Conservation (phyloP, 2,113 vertebrate genomes). For the Crotalus horridus region DNA sequence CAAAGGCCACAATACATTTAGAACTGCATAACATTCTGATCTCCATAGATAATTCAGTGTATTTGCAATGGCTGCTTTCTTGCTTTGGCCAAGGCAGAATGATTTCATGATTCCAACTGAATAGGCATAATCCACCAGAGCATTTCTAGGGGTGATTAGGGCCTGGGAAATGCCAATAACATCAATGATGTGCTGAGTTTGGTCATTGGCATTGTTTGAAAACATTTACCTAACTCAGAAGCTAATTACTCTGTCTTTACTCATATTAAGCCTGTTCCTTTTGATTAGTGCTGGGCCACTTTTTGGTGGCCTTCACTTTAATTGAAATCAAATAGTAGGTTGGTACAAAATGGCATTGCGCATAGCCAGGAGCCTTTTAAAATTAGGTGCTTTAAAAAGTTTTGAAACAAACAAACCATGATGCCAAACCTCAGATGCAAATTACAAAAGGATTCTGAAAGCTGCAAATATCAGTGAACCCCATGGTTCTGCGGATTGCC, state of each 20-base stretch:
- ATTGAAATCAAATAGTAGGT: background rate
- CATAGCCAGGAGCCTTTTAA: background rate
- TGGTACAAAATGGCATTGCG: background rate
- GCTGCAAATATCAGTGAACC: background rate
- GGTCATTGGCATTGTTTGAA: background rate
- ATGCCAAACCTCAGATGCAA: background rate
- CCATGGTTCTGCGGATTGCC: background rate
- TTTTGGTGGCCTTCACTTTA: background rate
- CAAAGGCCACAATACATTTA: background rate
- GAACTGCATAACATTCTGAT: background rate
- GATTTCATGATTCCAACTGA: too few relatives aligned
- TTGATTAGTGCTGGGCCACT: background rate
- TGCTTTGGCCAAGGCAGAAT: background rate
- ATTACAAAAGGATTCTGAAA: background rate
- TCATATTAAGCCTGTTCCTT: background rate
- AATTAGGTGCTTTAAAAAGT: background rate
- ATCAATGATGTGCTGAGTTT: background rate
- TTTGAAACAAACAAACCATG: background rate
- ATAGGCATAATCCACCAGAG: background rate
- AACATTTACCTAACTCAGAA: background rate
- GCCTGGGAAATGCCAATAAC: background rate
- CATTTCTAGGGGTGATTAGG: background rate
- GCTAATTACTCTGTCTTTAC: background rate
- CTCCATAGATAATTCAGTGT: background rate
- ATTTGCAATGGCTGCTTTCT: background rate